Conservation (phyloP, 2,888 invertebrate species). For the Onthophagus sagittarius region DNA sequence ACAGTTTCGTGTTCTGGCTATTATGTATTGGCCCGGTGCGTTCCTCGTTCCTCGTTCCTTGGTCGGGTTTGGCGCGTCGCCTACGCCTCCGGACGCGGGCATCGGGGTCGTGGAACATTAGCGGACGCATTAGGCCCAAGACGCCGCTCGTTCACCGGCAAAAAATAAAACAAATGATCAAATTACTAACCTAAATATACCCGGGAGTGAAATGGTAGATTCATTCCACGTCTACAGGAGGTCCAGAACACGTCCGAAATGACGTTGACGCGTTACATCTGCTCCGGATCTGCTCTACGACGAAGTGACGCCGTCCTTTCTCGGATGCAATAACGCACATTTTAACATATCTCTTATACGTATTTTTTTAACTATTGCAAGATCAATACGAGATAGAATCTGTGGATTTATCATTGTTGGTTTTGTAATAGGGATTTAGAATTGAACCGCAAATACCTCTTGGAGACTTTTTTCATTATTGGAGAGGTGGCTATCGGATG, state of each 20-base stretch:
- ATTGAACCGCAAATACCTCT: not conserved
- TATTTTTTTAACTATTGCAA: too few species aligned
- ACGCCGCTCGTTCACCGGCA: conserved; percentile 3
- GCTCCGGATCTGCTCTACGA: conserved; percentile 9
- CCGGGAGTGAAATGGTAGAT: conserved; percentile 28
- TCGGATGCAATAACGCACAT: not conserved
- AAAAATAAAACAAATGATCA: conserved; percentile 31
- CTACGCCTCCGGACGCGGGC: not conserved
- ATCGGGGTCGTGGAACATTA: not conserved
- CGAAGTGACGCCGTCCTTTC: conserved; percentile 13
- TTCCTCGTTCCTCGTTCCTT: not conserved
- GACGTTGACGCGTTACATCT: conserved; percentile 33
- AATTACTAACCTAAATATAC: conserved; percentile 29
- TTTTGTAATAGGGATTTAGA: too few species aligned
- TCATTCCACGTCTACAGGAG: conserved; percentile 28
- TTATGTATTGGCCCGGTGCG: not conserved
- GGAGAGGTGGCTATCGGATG: not conserved
- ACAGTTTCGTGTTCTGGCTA: conserved; percentile 4
- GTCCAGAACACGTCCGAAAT: conserved; percentile 31
- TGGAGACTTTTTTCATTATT: not conserved
- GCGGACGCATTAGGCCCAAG: not conserved
- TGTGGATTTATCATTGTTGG: too few species aligned
- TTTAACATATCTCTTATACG: too few species aligned
- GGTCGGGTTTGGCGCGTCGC: not conserved
- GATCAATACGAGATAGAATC: too few species aligned